phyloP scores from a whole-genome alignment of 2,888 invertebrate genomes.

The Biston betularia region DNA sequence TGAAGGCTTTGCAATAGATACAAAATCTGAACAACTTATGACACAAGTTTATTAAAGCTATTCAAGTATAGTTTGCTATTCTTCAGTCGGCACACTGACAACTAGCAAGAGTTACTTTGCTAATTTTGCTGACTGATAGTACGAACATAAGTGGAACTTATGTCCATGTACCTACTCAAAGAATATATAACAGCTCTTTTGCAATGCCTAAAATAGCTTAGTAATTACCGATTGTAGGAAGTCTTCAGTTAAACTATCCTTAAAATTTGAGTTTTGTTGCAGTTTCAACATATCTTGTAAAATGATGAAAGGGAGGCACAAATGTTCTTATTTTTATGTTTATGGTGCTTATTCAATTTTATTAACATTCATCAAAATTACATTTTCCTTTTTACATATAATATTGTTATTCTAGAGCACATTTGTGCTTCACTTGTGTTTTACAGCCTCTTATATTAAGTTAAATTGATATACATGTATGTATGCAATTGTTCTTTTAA shows the following conservation, averaged over 20 bases:
- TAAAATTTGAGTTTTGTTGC: constrained; percentile 67
- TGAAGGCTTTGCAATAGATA: constrained; percentile 19
- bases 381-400: background rate
- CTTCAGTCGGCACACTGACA: no score
- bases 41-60: no score
- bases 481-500: background rate
- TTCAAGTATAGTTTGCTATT: no score
- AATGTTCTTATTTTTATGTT: constrained; percentile 10
- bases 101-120: no score
- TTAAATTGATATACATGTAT: background rate
- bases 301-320: constrained; percentile 24
- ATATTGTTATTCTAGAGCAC: background rate
- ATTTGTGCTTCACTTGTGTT: constrained; percentile 9
- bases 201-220: constrained; percentile 20
- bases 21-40: background rate
- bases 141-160: no score
- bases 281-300: constrained; percentile 59
- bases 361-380: background rate
- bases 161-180: no score
- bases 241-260: constrained; percentile 51
- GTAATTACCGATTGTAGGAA: constrained; percentile 52
- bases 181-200: constrained; percentile 16
- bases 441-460: background rate
- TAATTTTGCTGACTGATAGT: no score
- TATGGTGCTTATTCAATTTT: background rate